Conservation (phyloP, 1,140 invertebrate species). For the Aphelenchoides avenae region DNA sequence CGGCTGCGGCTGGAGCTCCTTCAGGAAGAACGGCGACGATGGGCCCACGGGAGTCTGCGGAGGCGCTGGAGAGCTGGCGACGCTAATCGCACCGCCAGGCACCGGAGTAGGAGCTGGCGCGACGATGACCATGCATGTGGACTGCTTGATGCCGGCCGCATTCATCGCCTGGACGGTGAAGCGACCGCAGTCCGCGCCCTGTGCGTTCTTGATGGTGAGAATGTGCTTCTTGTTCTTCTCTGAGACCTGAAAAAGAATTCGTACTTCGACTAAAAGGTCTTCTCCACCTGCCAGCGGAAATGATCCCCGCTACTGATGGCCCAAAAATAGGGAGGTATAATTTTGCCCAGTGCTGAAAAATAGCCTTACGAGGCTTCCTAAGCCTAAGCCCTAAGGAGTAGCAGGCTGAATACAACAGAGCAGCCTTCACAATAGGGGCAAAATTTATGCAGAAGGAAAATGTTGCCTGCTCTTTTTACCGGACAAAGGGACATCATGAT, state of each 20-base stretch:
- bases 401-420: too few relatives aligned
- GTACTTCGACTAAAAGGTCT: conserved; percentile 9
- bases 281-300: too few relatives aligned
- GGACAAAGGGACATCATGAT: too few relatives aligned
- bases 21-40: conserved; percentile 53
- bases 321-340: too few relatives aligned
- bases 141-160: conserved; percentile 56
- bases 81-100: conserved; percentile 49
- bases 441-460: too few relatives aligned
- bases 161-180: conserved; percentile 58
- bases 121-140: conserved; percentile 58
- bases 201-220: conserved; percentile 39
- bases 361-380: too few relatives aligned
- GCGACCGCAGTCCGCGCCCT: conserved; percentile 52
- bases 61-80: conserved; percentile 52
- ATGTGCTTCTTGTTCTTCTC: conserved; percentile 45
- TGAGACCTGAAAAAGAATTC: conserved; percentile 33
- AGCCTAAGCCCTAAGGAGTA: too few relatives aligned
- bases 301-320: too few relatives aligned
- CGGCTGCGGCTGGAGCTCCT: conserved; percentile 54
- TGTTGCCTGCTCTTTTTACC: too few relatives aligned
- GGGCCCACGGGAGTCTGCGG: conserved; percentile 55
- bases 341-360: too few relatives aligned
- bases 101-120: conserved; percentile 57
- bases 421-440: too few relatives aligned